phyloP scores from a whole-genome alignment of 92 coral and sea anemone species.

The Phenganax stokvisi region DNA sequence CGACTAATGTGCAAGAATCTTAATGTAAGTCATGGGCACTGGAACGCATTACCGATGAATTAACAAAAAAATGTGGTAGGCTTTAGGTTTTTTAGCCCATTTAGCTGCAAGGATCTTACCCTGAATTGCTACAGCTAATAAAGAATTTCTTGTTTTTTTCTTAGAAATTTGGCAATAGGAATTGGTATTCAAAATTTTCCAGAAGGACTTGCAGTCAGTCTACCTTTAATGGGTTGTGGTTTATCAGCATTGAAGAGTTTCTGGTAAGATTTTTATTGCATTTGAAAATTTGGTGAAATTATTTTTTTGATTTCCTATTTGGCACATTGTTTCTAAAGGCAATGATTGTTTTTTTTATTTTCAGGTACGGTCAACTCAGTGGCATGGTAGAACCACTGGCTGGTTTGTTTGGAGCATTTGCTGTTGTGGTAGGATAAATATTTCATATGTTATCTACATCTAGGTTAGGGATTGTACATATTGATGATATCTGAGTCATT shows the following conservation, averaged over 20 bases:
- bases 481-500: too few species aligned
- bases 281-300: not conserved
- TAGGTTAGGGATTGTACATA: too few species aligned
- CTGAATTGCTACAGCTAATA: too few species aligned
- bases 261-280: slow-evolving; percentile 50
- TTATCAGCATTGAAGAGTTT: slow-evolving; percentile 75
- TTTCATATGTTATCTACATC: not conserved
- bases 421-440: slow-evolving; percentile 71
- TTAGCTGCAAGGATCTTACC: too few species aligned
- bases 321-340: too few species aligned
- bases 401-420: slow-evolving; percentile 88
- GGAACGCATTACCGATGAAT: too few species aligned
- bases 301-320: not conserved
- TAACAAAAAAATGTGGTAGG: too few species aligned
- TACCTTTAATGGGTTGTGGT: slow-evolving; percentile 80
- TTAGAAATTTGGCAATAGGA: slow-evolving; percentile 87
- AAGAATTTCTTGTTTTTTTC: not conserved
- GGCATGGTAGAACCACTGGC: slow-evolving; percentile 99
- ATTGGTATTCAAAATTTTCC: slow-evolving; percentile 97
- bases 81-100: too few species aligned
- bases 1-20: too few species aligned
- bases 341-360: not conserved
- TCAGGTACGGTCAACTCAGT: slow-evolving; percentile 97
- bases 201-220: slow-evolving; percentile 92
- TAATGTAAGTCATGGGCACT: too few species aligned